Evolutionary conservation across 2,888 invertebrate species (phyloP), one percentile per base, ranked within the genome.

Genomic region (Standfussiana lucernea): DNA sequence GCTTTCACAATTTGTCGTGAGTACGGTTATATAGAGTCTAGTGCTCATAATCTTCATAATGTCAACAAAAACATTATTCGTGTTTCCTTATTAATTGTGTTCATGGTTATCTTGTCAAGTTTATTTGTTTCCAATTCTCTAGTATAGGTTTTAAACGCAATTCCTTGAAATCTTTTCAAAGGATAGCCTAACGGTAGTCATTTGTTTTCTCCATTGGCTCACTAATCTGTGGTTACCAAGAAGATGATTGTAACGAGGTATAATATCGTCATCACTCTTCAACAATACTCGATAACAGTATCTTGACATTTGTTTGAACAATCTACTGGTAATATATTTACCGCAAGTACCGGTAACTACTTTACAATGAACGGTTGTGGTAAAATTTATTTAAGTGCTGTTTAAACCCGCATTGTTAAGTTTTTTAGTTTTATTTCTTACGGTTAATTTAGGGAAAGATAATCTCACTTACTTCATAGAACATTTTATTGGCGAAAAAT

Each of bases 221-320:
- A 47, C 1, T 59, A 2, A 18, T 85, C 82, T 40, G 62, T 71
- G 67, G 53, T 21, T 45, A 35, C 24, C 37, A 40, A 62, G 64
- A 35, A 74, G 50, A 18, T 64, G 18, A n/a, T 40, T 64, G 47
- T 80, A 82, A 87, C 71, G 77, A 86, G 81, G 76, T 80, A 79
- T 81, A 72, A 77, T 83, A 82, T 80, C 82, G 76, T 84, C 85
- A 89, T 91, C 79, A 90, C 84, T 90, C 88, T 87, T 81, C 42
- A 75, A 87, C 77, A 87, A 79, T 87, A 85, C 76, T 77, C 77
- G 80, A 90, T 92, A 94, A 92, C 93, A 91, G 92, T 93, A 91
- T 89, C 84, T 84, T 85, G 85, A 86, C 86, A 89, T 92, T 91
- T 90, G 79, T 89, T 88, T 87, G 88, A 87, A 88, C 91, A 89